Conservation (phyloP, 2,113 vertebrate genomes). For the Stegostoma tigrinum region DNA sequence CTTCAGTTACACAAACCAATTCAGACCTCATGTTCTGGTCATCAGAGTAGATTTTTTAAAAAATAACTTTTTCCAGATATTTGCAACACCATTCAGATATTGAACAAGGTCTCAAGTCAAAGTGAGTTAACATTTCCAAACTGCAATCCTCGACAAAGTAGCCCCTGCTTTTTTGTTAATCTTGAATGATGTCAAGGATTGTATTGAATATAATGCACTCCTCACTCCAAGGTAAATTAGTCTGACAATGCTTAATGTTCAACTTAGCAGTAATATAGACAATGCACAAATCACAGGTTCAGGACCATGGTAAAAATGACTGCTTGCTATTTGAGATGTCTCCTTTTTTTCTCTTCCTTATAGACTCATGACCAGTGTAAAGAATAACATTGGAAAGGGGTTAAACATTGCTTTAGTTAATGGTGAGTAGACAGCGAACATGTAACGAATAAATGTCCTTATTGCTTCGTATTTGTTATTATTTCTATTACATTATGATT, state of each 20-base stretch:
- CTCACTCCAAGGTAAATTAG: not conserved
- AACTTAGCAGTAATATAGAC: not conserved
- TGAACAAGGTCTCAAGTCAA: not conserved
- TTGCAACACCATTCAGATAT: not conserved
- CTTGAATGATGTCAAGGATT: not conserved
- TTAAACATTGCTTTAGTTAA: slow-evolving; percentile 73
- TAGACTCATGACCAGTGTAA: slow-evolving; percentile 71
- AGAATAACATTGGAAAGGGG: slow-evolving; percentile 71
- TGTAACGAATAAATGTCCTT: slow-evolving; percentile 50
- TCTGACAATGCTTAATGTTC: not conserved
- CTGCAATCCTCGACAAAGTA: not conserved
- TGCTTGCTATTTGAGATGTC: not conserved
- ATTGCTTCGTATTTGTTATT: not conserved
- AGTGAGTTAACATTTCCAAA: not conserved
- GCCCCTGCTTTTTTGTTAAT: not conserved
- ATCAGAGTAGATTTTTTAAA: not conserved
- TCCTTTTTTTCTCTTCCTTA: slow-evolving; percentile 38
- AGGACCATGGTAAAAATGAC: not conserved
- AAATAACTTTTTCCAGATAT: not conserved
- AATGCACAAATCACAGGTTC: not conserved
- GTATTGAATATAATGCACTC: not conserved
- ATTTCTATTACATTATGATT: not conserved
- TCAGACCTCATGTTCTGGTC: not conserved
- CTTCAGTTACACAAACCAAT: not conserved
- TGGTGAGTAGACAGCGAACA: slow-evolving; percentile 57